Evolutionary conservation across 2,113 vertebrate genomes (phyloP).

Genomic region (Trichechus manatus): DNA sequence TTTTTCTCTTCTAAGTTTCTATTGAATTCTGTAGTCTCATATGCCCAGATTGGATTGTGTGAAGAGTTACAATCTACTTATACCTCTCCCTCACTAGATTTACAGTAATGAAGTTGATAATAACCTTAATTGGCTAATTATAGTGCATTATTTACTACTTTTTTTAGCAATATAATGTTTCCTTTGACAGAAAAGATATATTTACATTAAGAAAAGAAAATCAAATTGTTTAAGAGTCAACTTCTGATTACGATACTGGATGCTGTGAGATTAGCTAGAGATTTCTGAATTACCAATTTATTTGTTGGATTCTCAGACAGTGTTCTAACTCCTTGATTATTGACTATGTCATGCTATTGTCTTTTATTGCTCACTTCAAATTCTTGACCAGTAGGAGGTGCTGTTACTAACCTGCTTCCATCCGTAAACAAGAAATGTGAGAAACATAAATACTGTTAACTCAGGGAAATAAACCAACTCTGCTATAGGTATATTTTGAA

Average conservation of each 20-base stretch:
- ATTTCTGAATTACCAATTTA: not conserved
- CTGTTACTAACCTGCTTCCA: not conserved
- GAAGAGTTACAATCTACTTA: conserved; percentile 63
- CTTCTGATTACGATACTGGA: not conserved
- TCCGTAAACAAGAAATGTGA: not conserved
- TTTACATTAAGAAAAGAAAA: conserved; percentile 53
- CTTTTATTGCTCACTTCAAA: not conserved
- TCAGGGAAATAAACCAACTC: not conserved
- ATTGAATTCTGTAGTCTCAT: conserved; percentile 26
- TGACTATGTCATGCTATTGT: not conserved
- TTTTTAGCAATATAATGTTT: conserved; percentile 1
- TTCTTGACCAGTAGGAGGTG: conserved; percentile 10
- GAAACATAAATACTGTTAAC: not conserved
- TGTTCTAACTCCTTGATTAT: not conserved
- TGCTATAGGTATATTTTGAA: not conserved
- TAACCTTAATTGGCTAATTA: conserved; percentile 55
- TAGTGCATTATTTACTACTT: conserved; percentile 47
- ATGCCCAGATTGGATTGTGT: not conserved
- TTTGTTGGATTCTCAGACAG: not conserved
- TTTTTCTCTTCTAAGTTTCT: conserved; percentile 57
- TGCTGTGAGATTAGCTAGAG: not conserved
- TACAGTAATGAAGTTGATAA: conserved; percentile 53
- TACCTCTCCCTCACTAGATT: conserved; percentile 24
- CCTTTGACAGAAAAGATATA: conserved; percentile 33
- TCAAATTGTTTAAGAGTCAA: not conserved